Evolutionary conservation across 2,888 invertebrate genomes (phyloP).

Genomic region (Drosophila meridiana): DNA sequence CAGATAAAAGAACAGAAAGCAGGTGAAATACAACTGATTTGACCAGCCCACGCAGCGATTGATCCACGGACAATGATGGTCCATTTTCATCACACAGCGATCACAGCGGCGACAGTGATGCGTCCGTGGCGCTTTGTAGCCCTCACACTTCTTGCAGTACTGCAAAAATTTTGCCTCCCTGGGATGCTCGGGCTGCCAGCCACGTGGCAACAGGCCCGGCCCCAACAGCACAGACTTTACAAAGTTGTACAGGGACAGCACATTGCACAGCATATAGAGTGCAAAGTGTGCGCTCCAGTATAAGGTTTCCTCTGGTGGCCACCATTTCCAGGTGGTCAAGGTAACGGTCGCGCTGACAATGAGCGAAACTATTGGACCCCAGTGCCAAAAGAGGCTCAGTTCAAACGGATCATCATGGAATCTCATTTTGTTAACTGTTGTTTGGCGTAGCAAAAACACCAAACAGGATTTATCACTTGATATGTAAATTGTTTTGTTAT

Average conservation of each 20-base stretch:
- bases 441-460: no score
- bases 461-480: neutral
- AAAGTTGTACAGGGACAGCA: constrained; percentile 94
- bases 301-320: constrained; percentile 90
- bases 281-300: constrained; percentile 90
- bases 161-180: constrained; percentile 90
- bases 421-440: neutral
- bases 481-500: no score
- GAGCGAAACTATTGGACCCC: constrained; percentile 52
- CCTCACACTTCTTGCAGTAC: constrained; percentile 93
- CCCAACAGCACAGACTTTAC: constrained; percentile 94
- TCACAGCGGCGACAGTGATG: constrained; percentile 98
- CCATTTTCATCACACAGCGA: constrained; percentile 97
- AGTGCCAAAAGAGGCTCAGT: constrained; percentile 54
- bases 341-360: constrained; percentile 86
- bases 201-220: constrained; percentile 93
- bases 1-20: constrained; percentile 95
- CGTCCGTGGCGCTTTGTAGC: constrained; percentile 97
- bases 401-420: constrained; percentile 24
- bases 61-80: constrained; percentile 99
- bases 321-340: constrained; percentile 93
- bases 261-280: constrained; percentile 91
- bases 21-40: constrained; percentile 96
- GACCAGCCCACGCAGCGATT: constrained; percentile 97
- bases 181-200: constrained; percentile 92